These are phyloP conservation scores for Antigone vipio DNA, from an alignment of 2,113 vertebrate species.

Conservation along the genomic window DNA sequence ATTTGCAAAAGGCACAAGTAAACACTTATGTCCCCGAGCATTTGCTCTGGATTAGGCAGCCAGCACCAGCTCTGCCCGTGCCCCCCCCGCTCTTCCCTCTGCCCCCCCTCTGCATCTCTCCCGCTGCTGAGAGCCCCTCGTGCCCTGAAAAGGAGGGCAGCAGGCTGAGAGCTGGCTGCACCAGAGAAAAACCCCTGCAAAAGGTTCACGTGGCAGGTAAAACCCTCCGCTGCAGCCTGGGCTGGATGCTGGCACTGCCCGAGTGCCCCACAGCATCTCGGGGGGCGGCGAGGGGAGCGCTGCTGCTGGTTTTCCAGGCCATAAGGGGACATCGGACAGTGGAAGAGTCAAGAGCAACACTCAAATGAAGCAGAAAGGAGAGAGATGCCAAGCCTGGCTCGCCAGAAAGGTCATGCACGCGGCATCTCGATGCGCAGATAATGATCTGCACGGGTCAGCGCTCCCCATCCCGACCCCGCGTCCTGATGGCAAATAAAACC, in stretches of 20 bases:
- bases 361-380: background rate
- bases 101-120: rapidly evolving
- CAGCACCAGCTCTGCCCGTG: background rate
- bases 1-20: background rate
- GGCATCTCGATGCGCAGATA: background rate
- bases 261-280: background rate
- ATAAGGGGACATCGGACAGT: rapidly evolving
- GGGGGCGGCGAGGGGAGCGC: rapidly evolving
- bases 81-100: background rate
- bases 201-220: rapidly evolving
- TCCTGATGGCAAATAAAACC: background rate
- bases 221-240: rapidly evolving
- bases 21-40: rapidly evolving
- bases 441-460: background rate
- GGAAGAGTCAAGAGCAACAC: background rate
- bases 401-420: rapidly evolving
- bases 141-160: background rate
- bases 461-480: background rate
- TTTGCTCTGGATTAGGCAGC: background rate
- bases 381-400: rapidly evolving
- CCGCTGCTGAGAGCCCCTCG: background rate
- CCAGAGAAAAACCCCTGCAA: background rate
- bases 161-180: background rate
- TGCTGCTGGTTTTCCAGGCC: background rate
- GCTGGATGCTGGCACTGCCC: background rate